phyloP scores from a whole-genome alignment of 2,797 vertebrate species.

The Liasis olivaceus region DNA sequence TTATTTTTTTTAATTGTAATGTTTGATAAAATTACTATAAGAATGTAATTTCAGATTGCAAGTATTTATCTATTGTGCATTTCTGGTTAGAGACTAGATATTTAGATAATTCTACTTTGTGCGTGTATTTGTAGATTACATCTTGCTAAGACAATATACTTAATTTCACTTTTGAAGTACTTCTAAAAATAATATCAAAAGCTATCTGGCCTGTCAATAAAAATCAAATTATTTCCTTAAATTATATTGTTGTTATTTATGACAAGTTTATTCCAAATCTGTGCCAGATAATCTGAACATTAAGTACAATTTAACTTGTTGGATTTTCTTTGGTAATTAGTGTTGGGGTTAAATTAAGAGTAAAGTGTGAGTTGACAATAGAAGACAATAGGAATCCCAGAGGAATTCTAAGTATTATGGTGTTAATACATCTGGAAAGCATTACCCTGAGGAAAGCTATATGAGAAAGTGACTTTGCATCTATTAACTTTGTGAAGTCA shows the following conservation, averaged over 20 bases:
- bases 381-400: not conserved
- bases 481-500: not conserved
- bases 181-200: not conserved
- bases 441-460: not conserved
- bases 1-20: too few relatives aligned
- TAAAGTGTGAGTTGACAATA: not conserved
- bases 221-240: not conserved
- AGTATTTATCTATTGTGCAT: not conserved
- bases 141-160: not conserved
- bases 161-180: not conserved
- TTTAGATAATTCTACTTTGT: not conserved
- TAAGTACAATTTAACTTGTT: not conserved
- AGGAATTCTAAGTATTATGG: not conserved
- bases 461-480: not conserved
- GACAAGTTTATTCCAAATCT: not conserved
- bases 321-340: not conserved
- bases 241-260: not conserved
- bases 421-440: not conserved
- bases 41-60: not conserved
- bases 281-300: not conserved
- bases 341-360: not conserved
- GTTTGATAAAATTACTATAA: too few relatives aligned
- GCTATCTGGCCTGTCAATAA: not conserved
- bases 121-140: not conserved
- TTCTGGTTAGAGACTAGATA: not conserved